Conservation (phyloP, 2,797 vertebrate species). For the Florisuga fusca region DNA sequence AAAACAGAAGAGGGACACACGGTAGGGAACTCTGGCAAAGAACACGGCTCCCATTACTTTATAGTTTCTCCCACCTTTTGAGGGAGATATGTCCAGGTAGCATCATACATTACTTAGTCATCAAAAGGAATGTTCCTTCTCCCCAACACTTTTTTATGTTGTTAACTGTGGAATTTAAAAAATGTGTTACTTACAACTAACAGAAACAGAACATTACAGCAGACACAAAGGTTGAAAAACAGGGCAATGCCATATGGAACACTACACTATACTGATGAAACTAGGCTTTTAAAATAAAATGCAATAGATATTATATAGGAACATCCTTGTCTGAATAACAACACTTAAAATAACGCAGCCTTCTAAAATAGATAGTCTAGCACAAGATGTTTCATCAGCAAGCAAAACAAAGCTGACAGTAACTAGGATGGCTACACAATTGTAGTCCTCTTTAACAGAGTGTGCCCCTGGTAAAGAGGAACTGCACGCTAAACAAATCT, state of each 20-base stretch:
- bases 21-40: not conserved
- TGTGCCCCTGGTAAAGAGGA: not conserved
- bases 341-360: not conserved
- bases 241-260: not conserved
- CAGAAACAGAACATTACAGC: not conserved
- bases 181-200: not conserved
- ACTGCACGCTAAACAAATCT: not conserved
- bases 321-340: not conserved
- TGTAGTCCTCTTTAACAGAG: not conserved
- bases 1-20: not conserved
- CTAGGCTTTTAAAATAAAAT: not conserved
- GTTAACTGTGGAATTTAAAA: not conserved
- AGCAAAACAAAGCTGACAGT: not conserved
- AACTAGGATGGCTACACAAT: not conserved
- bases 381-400: not conserved
- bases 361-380: not conserved
- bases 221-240: not conserved
- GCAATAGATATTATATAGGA: rapidly evolving
- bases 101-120: not conserved
- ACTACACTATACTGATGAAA: not conserved
- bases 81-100: not conserved
- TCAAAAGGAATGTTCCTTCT: not conserved
- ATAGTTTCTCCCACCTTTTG: not conserved
- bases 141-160: rapidly evolving
- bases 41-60: not conserved